These are phyloP conservation scores for Tachysurus vachellii DNA, from an alignment of 2,113 vertebrate genomes.

Conservation along the genomic window DNA sequence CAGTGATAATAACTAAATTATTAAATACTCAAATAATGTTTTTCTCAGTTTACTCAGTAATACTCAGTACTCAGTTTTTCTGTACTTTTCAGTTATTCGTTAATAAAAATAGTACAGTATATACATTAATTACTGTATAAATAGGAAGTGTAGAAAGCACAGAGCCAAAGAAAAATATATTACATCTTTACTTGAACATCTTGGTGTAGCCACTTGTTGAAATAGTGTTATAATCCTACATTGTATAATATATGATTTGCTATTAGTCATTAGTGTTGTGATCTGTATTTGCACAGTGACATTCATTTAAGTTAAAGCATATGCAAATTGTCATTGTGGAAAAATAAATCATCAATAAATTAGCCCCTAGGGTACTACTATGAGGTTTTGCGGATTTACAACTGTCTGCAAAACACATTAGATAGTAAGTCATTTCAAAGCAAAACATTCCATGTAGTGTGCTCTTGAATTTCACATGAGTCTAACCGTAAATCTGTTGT, in stretches of 20 bases:
- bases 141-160: neutral
- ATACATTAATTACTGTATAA: neutral
- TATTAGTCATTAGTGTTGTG: neutral
- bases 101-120: neutral
- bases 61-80: neutral
- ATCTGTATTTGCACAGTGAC: constrained; percentile 14
- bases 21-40: neutral
- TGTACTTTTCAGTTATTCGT: neutral
- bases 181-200: neutral
- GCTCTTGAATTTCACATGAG: neutral
- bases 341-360: neutral
- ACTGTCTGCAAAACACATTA: constrained; percentile 22
- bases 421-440: constrained; percentile 5
- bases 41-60: too few relatives aligned
- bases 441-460: constrained; percentile 18
- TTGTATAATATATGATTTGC: neutral
- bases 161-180: neutral
- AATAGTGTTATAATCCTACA: neutral
- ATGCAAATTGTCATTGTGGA: neutral
- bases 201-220: neutral
- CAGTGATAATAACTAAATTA: neutral
- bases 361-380: constrained; percentile 19
- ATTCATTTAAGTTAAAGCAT: constrained; percentile 23
- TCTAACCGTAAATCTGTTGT: neutral
- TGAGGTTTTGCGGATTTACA: constrained; percentile 16